Conservation (phyloP, 2,113 vertebrate genomes). For the Ascaphus truei region DNA sequence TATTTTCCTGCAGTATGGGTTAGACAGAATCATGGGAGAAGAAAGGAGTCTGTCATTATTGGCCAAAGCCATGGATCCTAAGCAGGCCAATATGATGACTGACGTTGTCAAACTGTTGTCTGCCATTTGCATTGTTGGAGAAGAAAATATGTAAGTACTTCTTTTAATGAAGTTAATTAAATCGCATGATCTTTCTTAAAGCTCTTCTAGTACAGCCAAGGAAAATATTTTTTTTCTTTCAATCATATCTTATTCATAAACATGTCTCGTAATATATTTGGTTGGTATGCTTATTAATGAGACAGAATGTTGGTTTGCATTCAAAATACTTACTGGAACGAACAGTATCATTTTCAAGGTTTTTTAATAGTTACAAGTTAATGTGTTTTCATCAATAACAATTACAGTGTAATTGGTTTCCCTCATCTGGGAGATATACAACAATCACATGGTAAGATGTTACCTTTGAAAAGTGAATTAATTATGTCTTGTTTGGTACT, state of each 20-base stretch:
- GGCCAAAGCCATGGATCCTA: slow-evolving; percentile 83
- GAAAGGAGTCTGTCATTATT: slow-evolving; percentile 84
- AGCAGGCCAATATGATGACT: slow-evolving; percentile 86
- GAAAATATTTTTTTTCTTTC: background rate
- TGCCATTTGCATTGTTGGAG: slow-evolving; percentile 94
- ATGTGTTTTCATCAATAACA: slow-evolving; percentile 4
- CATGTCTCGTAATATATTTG: background rate
- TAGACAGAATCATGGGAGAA: slow-evolving; percentile 91
- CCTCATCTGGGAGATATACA: background rate
- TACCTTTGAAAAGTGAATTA: slow-evolving; percentile 31
- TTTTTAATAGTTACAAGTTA: slow-evolving; percentile 15
- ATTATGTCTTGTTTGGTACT: slow-evolving; percentile 12
- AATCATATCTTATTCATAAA: slow-evolving; percentile 1
- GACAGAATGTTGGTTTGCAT: background rate
- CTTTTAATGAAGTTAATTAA: background rate
- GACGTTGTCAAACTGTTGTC: slow-evolving; percentile 93
- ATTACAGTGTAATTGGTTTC: slow-evolving; percentile 24
- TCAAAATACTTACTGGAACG: slow-evolving; percentile 19
- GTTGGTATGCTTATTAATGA: background rate
- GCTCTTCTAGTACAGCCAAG: background rate
- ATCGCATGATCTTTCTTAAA: background rate
- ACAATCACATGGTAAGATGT: slow-evolving; percentile 20
- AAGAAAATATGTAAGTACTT: slow-evolving; percentile 87
- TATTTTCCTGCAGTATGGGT: slow-evolving; percentile 74
- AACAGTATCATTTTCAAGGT: slow-evolving; percentile 8